Base-by-base conservation (phyloP, 2,797 vertebrate genomes). In the Gymnopithys bicolor region DNA sequence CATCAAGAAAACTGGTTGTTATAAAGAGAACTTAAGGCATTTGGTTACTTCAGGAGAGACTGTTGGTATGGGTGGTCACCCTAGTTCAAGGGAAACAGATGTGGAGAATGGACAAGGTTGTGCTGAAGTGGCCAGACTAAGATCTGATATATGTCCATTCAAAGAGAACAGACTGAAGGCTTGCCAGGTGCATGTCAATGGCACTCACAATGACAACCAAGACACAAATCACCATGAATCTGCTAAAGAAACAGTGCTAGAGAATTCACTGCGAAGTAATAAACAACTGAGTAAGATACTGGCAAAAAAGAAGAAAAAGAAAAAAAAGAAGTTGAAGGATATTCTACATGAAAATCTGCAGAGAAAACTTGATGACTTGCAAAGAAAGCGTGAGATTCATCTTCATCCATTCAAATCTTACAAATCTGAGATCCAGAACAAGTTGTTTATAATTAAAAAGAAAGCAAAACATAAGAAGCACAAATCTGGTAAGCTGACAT, bases 401-500 rank as follows among this genome's bases (percentile, higher is more conserved):
- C 96, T 95, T 84, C 97, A 98, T 94, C 89, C 96, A 39, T 97
- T 97, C 67, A 98, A 98, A 96, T 97, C 97, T 93, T 98, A 97
- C 17, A 98, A 98, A 95, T 97, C 97, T 97, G 98, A 98, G 83
- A 95, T 98, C 67, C 97, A 97, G 84, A 98, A 96, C 97, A 98
- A 98, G 56, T 93, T 98, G 56, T 79, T 98, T 89, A 95, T 98
- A 69, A 97, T 98, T 90, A 99, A 98, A 97, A 99, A 98, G 93
- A 99, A 98, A 96, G 98, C 98, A 74, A 98, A 98, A 96, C 99
- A 98, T 96, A 99, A 98, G 97, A 99, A 98, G 97, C 98, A 97
- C 93, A 99, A 98, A 96, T 97, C 98, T 90, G 99, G 99, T 99
- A 96, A 98, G 98, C 68, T 94, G 73, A 56, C 22, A 19, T 46